phyloP scores from a whole-genome alignment of 2,888 invertebrate genomes.

The Eutolmus rufibarbis region DNA sequence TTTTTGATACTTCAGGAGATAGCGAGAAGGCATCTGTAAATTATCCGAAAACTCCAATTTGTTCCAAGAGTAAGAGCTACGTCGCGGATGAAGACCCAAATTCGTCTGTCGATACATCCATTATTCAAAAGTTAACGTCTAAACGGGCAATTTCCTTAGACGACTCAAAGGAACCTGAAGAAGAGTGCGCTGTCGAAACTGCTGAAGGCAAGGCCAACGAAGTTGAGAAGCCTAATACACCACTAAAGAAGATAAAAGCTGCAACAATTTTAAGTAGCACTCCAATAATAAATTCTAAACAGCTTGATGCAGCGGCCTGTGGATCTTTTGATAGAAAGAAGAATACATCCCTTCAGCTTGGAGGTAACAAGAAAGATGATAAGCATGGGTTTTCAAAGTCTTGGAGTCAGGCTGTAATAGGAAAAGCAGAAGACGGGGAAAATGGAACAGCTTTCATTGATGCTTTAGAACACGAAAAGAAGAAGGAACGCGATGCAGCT shows the following conservation, averaged over 20 bases:
- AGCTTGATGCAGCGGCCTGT: neutral
- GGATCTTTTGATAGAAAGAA: neutral
- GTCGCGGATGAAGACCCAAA: conserved; percentile 44
- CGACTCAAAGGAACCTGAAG: conserved; percentile 3
- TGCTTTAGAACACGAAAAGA: neutral
- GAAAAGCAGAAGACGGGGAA: neutral
- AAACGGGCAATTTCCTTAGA: neutral
- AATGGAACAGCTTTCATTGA: neutral
- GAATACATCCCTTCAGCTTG: neutral
- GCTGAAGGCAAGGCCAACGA: neutral
- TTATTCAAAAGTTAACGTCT: neutral
- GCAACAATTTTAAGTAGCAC: conserved; percentile 40
- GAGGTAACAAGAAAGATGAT: neutral
- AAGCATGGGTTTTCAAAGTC: conserved; percentile 42
- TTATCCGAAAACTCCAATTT: conserved; percentile 55
- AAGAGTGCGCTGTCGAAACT: conserved; percentile 1
- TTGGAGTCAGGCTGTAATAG: conserved; percentile 51
- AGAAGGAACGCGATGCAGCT: neutral
- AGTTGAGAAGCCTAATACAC: neutral
- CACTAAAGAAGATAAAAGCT: neutral
- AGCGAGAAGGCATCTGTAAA: conserved; percentile 49
- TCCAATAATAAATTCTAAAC: conserved; percentile 23
- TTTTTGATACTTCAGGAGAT: conserved; percentile 48
- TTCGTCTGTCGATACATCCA: neutral
- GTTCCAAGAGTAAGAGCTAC: conserved; percentile 49